Base-by-base conservation (phyloP, 2,113 vertebrate genomes). In the Trichomycterus rosablanca region DNA sequence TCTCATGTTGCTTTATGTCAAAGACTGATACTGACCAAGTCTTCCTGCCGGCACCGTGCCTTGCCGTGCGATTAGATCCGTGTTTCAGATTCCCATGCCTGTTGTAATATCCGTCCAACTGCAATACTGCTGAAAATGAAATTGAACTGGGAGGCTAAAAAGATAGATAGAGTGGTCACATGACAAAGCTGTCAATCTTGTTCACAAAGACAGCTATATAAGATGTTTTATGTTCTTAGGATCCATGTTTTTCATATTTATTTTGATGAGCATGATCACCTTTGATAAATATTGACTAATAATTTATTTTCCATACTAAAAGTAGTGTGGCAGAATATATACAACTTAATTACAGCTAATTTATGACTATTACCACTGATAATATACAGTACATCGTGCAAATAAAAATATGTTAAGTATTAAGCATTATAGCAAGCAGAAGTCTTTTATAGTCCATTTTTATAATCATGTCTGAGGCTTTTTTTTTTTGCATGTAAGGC, bases 1-100 rank as follows among this genome's bases (percentile, higher is more conserved):
- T 87, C 78, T 80, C 82, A 81, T 75, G 78, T 89, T 86, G 79
- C 78, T 76, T 81, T 71, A 78, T 86, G 78, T 80, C 86, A 86
- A 77, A 84, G 82, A 84, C 83, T 78, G 81, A 88, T 83, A 73
- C 78, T 60, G 24, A 80, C 16, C 40, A 61, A 63, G 46, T 18
- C 57, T 50, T 57, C 64, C 67, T 34, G 65, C 68, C 66, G 68
- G 77, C 67, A 37, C 80, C 84, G 74, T 73, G 78, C 59, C 30
- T 52, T 45, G 77, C 64, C 26, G 51, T 52, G 82, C 63, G 71
- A 90, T 92, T 88, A 83, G 85, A 86, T 89, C 86, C 78, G 81
- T 84, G 81, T 87, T 85, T 84, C 83, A 59, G 76, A 86, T 86
- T 85, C 82, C 74, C 65, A 71, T 69, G 78, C 76, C 69, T 74